phyloP scores from a whole-genome alignment of 1,140 invertebrate genomes.

The Drosophila repleta region DNA sequence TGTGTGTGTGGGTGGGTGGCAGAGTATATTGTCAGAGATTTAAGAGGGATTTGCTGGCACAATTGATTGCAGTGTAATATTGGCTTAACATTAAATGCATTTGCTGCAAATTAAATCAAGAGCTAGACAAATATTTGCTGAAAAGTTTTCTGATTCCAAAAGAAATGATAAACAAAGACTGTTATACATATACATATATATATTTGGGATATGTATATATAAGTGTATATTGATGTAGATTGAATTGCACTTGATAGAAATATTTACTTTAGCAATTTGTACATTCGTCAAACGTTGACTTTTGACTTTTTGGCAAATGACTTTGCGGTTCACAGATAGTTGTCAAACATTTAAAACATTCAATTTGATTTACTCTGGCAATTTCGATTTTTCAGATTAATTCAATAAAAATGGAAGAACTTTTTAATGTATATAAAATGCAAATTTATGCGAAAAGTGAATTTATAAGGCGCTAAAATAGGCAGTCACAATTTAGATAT shows the following conservation, averaged over 20 bases:
- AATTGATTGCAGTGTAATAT: conserved; percentile 3
- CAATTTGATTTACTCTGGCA: too few species aligned
- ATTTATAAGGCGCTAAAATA: too few species aligned
- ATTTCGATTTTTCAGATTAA: too few species aligned
- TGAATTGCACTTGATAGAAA: neutral
- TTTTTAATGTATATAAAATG: too few species aligned
- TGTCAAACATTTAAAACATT: too few species aligned
- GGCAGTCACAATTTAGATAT: too few species aligned
- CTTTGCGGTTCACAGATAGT: too few species aligned
- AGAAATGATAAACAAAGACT: neutral
- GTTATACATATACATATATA: neutral
- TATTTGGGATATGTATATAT: neutral
- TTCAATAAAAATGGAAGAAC: too few species aligned
- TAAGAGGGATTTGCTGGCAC: conserved; percentile 1
- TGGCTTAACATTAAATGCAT: conserved; percentile 2
- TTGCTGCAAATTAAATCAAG: neutral
- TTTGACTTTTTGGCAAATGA: too few species aligned
- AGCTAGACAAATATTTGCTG: conserved; percentile 2
- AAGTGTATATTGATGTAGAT: neutral
- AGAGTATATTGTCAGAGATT: conserved; percentile 13
- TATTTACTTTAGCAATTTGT: too few species aligned
- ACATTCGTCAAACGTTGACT: too few species aligned
- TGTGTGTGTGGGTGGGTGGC: neutral
- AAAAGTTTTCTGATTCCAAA: neutral
- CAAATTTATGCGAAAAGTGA: too few species aligned